Base-by-base conservation (phyloP, 92 coral and sea anemone genomes). In the Actinernus sp. region DNA sequence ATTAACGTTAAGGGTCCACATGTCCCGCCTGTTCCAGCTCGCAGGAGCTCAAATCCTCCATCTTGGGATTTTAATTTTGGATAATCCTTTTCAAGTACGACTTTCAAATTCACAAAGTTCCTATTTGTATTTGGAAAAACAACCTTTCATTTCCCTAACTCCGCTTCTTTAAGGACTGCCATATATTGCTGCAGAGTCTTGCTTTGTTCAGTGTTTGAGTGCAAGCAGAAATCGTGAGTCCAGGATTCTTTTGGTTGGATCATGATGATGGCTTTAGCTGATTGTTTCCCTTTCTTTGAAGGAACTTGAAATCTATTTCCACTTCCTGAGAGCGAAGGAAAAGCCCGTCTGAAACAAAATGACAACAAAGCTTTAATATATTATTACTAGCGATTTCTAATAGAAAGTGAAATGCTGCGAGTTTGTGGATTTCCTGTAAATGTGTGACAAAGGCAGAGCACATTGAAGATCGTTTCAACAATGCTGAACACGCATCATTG, bases 21-120 rank as follows among this genome's bases (percentile, higher is more conserved):
- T 31, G 62, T 47, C 23, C 71, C 80, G 20, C 71, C 80, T 17
- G 68, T 49, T 54, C 61, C 61, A 43, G 71, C 72, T 23, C 72
- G 66, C 72, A 73, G 59, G 21, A 73, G 33, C 16, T 61, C 80
- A 73, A 73, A 61, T 36, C 69, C 71, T 10, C 83, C 76, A 45
- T 76, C 75, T 46, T 76, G 68, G 17, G 22, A 24, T 43, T 65
- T 65, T 11, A 65, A 16, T 23, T 76, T 65, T 10, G 46, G 74
- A 40, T 62, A 61, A 28, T 73, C 72, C 39, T 29, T 49, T 29
- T 73, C 81, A 1, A 61, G 72, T 19, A 29, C 30, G 20, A 58
- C 52, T 37, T 39, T 73, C 25, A 73, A 29, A 45, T 46, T 26
- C 56, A 2, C 30, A 61, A 61, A 73, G 20, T 44, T 17, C 26